Percentiles rank a stretch among this genome's conserved stretches.
Conservation (phyloP, 2,113 vertebrate species). For the Syngnathus floridae region DNA sequence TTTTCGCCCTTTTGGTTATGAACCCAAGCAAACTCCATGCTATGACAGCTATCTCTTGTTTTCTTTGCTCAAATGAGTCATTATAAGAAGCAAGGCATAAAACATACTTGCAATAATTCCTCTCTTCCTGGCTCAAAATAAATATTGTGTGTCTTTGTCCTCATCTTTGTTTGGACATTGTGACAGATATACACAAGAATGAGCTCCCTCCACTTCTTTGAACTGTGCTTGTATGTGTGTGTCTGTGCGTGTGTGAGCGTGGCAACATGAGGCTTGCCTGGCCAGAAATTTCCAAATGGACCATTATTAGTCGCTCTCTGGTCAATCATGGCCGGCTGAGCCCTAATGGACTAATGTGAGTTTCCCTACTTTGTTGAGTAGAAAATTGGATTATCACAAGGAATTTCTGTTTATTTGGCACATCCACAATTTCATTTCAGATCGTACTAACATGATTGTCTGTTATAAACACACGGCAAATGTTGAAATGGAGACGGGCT, state of each 20-base stretch:
- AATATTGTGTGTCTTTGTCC: slow-evolving; percentile 39
- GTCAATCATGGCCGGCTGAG: slow-evolving; percentile 1
- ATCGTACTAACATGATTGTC: not conserved
- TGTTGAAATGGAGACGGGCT: not conserved
- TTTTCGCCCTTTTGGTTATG: too few relatives aligned
- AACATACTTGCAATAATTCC: not conserved
- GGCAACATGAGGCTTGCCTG: slow-evolving; percentile 11
- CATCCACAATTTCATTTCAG: not conserved
- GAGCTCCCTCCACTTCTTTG: not conserved
- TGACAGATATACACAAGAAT: not conserved
- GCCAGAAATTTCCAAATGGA: slow-evolving; percentile 44
- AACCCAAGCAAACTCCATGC: not conserved
- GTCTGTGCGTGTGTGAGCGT: not conserved
- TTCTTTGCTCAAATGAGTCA: slow-evolving; percentile 5
- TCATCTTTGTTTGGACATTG: not conserved
- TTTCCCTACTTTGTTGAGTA: not conserved
- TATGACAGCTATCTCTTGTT: slow-evolving; percentile 3
- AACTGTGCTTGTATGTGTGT: slow-evolving; percentile 9
- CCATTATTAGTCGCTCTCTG: slow-evolving; percentile 35
- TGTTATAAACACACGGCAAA: not conserved
- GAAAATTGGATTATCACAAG: slow-evolving; percentile 1
- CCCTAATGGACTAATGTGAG: slow-evolving; percentile 35
- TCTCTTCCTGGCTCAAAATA: slow-evolving; percentile 8
- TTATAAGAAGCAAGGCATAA: not conserved
- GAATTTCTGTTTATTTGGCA: not conserved